phyloP scores from a whole-genome alignment of 2,113 vertebrate species.

The Donacobius atricapilla region DNA sequence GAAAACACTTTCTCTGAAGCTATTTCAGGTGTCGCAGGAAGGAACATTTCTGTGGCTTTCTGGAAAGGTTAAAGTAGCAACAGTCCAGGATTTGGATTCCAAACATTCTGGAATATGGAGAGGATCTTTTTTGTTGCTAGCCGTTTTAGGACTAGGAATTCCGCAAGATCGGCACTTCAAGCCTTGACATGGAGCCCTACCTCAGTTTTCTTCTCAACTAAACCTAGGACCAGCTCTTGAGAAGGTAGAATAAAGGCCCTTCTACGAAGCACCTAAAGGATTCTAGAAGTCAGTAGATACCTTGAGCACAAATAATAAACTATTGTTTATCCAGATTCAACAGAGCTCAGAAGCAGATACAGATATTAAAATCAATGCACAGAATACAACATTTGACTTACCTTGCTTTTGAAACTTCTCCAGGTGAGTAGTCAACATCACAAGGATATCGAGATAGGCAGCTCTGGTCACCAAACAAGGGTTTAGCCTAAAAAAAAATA shows the following conservation, averaged over 20 bases:
- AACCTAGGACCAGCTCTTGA: background rate
- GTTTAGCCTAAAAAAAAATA: slow-evolving; percentile 75
- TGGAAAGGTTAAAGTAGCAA: background rate
- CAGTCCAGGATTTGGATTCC: background rate
- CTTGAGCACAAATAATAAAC: background rate
- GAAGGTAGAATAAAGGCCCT: background rate
- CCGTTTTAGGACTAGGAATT: background rate
- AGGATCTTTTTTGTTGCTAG: background rate
- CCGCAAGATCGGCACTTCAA: background rate
- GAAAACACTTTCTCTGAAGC: background rate
- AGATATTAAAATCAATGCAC: background rate
- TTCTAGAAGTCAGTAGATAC: background rate
- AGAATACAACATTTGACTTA: slow-evolving; percentile 27
- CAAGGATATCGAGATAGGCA: slow-evolving; percentile 83
- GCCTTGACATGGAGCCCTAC: background rate
- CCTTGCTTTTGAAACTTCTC: slow-evolving; percentile 46
- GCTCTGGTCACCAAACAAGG: slow-evolving; percentile 90
- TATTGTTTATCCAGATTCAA: background rate
- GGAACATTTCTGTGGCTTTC: background rate
- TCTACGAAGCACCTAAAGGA: background rate
- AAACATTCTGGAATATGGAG: background rate
- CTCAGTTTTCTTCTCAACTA: background rate
- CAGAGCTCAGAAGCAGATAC: background rate
- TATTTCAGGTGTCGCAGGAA: background rate
- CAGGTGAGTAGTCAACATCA: slow-evolving; percentile 73